These are phyloP conservation scores for Zelostemma sp. DNA, from an alignment of 1,140 invertebrate genomes.

Conservation along the genomic window DNA sequence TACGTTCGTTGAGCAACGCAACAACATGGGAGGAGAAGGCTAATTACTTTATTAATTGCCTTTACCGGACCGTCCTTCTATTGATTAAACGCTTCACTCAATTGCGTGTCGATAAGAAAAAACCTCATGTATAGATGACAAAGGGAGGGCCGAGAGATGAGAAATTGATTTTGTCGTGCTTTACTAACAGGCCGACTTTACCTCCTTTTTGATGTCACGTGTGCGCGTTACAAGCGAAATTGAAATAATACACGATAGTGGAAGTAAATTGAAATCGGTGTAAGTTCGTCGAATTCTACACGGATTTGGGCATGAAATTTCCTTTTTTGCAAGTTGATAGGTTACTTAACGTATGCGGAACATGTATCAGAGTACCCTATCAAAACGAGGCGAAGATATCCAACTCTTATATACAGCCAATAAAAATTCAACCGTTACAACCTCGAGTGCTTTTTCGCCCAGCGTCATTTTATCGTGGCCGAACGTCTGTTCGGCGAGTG, in stretches of 20 bases:
- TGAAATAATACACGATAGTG: conserved; percentile 23
- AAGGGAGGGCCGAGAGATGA: conserved; percentile 4
- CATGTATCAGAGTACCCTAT: conserved; percentile 32
- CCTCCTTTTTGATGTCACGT: conserved; percentile 13
- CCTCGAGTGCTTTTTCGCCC: conserved; percentile 14
- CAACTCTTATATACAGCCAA: conserved; percentile 25
- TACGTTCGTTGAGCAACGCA: conserved; percentile 25
- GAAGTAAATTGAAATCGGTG: neutral
- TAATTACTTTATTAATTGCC: conserved; percentile 64
- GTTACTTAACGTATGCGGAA: conserved; percentile 6
- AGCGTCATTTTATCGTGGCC: conserved; percentile 38
- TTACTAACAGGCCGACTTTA: neutral
- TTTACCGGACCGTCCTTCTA: conserved; percentile 38
- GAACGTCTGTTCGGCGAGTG: conserved; percentile 33
- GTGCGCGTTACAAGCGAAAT: conserved; percentile 19
- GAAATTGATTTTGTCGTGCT: conserved; percentile 25
- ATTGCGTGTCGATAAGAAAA: neutral
- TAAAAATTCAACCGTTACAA: conserved; percentile 35
- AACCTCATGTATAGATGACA: neutral
- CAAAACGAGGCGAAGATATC: conserved; percentile 30
- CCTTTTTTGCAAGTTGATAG: conserved; percentile 18
- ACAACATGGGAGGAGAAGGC: conserved; percentile 50
- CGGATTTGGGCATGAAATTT: conserved; percentile 9
- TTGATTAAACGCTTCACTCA: conserved; percentile 32
- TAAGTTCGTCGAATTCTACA: neutral